Base-by-base conservation (phyloP, 1,140 invertebrate species). In the Lethocerus indicus region DNA sequence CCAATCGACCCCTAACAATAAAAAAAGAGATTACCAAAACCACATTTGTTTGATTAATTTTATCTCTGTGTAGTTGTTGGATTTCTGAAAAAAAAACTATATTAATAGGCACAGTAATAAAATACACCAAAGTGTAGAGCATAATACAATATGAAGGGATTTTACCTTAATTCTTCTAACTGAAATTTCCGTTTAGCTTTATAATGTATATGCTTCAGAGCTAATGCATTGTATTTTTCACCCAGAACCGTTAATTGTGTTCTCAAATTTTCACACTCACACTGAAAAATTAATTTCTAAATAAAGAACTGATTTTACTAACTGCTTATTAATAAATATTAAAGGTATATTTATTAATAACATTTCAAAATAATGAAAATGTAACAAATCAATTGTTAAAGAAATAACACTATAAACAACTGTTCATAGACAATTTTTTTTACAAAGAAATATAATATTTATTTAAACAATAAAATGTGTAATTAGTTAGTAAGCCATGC, bases 111-210 rank as follows among this genome's bases (percentile, higher is more conserved):
- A n/a, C n/a, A n/a, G n/a, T n/a, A n/a, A n/a, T n/a, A n/a, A n/a
- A n/a, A n/a, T n/a, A n/a, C n/a, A n/a, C n/a, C n/a, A n/a, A n/a
- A n/a, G 16, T 35, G n/a, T 35, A 47, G 24, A 40, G 40, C 25
- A 14, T 24, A 24, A 18, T n/a, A 47, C 16, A 23, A 47, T n/a
- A 49, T 35, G 14, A 52, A 49, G 1, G 3, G 28, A 26, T n/a
- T 35, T 50, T 56, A 61, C 61, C 60, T 59, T 18, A 63, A 48
- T 54, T 61, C 59, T 50, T 63, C 61, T 20, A 63, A 51, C 51
- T 61, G 60, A 48, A 62, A 58, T 54, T 61, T 62, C 28, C 59
- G 52, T 49, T 61, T 63, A n/a, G 61, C 49, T 53, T 63, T 63
- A 41, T 61, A 60, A 27, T 62, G 62, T 28, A 63, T 60, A 54